Conservation (phyloP, 2,888 invertebrate genomes). For the Drosophila fungiperda region DNA sequence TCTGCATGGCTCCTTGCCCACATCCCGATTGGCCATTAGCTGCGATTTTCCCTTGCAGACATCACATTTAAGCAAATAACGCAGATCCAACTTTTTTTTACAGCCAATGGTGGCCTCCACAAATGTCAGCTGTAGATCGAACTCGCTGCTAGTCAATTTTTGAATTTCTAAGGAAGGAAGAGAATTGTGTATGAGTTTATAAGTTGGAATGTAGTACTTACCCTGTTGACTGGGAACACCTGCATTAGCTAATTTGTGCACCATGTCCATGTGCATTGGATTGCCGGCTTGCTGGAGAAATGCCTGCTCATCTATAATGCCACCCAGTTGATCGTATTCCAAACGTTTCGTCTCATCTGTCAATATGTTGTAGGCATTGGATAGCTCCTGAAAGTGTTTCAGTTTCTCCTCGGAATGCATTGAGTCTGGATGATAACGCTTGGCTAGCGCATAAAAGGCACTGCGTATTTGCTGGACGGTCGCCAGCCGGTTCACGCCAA, state of each 20-base stretch:
- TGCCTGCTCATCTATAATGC: conserved; percentile 68
- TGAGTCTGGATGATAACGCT: conserved; percentile 83
- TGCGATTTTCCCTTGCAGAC: conserved; percentile 79
- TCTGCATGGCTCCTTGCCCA: conserved; percentile 76
- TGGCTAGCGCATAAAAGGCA: conserved; percentile 83
- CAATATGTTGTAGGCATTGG: conserved; percentile 98
- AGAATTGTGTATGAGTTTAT: not conserved
- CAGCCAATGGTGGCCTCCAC: conserved; percentile 80
- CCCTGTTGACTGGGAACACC: conserved; percentile 46
- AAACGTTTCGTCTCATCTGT: conserved; percentile 94
- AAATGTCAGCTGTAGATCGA: conserved; percentile 74
- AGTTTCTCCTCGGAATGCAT: conserved; percentile 69
- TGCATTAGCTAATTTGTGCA: conserved; percentile 30
- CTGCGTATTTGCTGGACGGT: conserved; percentile 79
- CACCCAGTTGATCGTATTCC: conserved; percentile 82
- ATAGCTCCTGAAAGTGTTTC: conserved; percentile 91
- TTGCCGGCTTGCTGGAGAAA: conserved; percentile 72
- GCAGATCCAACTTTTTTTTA: conserved; percentile 77
- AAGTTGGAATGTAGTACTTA: conserved; percentile 22
- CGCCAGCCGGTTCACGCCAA: conserved; percentile 76
- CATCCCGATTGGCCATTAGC: conserved; percentile 62
- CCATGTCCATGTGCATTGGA: conserved; percentile 56
- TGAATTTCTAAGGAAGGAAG: conserved; percentile 54
- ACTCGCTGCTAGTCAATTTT: conserved; percentile 61
- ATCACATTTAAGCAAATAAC: conserved; percentile 75